Evolutionary conservation across 2,888 invertebrate genomes (phyloP), one percentile per base, ranked within the genome.

Genomic region (Corythucha ciliata): DNA sequence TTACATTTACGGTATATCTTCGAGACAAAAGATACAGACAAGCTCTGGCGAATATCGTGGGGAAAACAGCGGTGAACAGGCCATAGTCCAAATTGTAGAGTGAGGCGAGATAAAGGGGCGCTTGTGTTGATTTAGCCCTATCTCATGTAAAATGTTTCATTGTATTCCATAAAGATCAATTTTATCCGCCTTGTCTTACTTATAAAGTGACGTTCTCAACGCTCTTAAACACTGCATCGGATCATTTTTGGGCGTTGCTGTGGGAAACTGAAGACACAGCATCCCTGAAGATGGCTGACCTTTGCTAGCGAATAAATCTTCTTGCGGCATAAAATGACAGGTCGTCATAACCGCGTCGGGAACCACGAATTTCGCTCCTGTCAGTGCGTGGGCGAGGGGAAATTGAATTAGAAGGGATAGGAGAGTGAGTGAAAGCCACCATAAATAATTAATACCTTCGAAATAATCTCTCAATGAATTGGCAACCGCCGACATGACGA

Each of bases 391-490:
- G n/a, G n/a, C n/a, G n/a, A n/a, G n/a, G n/a, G n/a, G n/a, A n/a
- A n/a, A n/a, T n/a, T n/a, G n/a, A n/a, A n/a, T n/a, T n/a, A n/a
- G n/a, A n/a, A n/a, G n/a, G n/a, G n/a, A n/a, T n/a, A n/a, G n/a
- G n/a, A n/a, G n/a, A n/a, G n/a, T n/a, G n/a, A n/a, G n/a, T n/a
- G n/a, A n/a, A n/a, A n/a, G n/a, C n/a, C n/a, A n/a, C n/a, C n/a
- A n/a, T n/a, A n/a, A n/a, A 14, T 20, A 18, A 12, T 8, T 41
- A 40, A 41, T 16, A 49, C 49, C 18, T 20, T 51, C 46, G 48
- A 80, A 79, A 66, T 80, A 81, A 7, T 79, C 74, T 4, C 78
- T 72, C n/a, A 83, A 64, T 0, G 78, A 74, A 54, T 77, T 77
- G 0, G 80, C 77, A 4, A 76, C 72, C 0, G 79, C 79, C 41